Percentiles rank a stretch among this genome's conserved stretches.
Evolutionary conservation across 2,888 invertebrate species (phyloP).

Genomic region (Nesidiocoris tenuis): DNA sequence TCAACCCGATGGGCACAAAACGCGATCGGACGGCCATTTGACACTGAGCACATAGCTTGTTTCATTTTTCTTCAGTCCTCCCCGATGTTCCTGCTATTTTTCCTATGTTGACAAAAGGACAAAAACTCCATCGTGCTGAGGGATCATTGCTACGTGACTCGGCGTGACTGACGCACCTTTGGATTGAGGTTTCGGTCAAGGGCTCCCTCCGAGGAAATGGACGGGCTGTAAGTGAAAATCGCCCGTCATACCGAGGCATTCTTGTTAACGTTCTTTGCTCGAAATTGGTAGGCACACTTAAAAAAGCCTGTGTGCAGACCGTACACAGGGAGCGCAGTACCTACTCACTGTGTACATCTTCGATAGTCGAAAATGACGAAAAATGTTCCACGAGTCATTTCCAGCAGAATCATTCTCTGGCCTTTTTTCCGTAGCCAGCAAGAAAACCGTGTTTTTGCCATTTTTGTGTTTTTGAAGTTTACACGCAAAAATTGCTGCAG

Average conservation of each 20-base stretch:
- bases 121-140: neutral
- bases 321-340: no score
- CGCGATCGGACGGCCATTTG: neutral
- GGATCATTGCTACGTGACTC: neutral
- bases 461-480: no score
- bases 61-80: neutral
- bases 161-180: neutral
- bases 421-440: no score
- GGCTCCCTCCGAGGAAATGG: neutral
- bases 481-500: no score
- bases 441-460: no score
- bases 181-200: neutral
- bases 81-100: neutral
- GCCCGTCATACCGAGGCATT: neutral
- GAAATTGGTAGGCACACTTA: no score
- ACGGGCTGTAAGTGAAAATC: neutral
- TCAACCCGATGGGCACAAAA: neutral
- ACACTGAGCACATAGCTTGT: neutral
- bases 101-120: neutral
- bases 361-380: no score
- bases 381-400: no score
- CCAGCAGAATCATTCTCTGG: no score
- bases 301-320: no score
- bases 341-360: no score
- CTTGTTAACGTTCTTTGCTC: neutral